Conservation (phyloP, 2,888 invertebrate genomes). For the Harpalus rufipes region DNA sequence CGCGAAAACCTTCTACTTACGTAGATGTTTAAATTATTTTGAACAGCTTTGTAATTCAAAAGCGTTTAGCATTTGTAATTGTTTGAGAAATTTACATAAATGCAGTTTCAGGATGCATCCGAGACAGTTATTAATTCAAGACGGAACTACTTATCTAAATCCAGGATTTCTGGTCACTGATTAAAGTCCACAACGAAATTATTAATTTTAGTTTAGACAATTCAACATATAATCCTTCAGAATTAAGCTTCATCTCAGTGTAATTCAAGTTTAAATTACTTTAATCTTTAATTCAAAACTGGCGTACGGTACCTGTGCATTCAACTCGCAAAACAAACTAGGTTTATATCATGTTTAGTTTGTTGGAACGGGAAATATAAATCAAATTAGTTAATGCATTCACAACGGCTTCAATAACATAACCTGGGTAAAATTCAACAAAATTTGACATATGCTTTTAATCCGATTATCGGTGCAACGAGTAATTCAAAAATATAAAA, state of each 20-base stretch:
- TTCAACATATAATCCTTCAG: neutral
- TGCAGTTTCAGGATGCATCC: neutral
- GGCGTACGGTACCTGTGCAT: neutral
- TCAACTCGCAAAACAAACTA: neutral
- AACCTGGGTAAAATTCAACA: neutral
- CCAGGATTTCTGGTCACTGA: neutral
- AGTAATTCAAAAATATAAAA: neutral
- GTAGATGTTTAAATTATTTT: too few species aligned
- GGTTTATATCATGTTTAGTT: neutral
- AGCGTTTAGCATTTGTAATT: too few species aligned
- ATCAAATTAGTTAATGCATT: neutral
- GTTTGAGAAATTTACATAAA: too few species aligned
- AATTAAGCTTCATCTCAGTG: neutral
- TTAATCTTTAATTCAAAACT: neutral
- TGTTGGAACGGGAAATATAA: neutral
- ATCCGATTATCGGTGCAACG: neutral
- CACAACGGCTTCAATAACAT: neutral
- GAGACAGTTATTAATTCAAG: neutral
- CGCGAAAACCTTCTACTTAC: too few species aligned
- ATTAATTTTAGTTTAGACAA: neutral
- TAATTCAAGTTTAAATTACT: slow-evolving; percentile 4
- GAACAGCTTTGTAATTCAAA: too few species aligned
- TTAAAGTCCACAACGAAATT: neutral
- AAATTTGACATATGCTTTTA: neutral
- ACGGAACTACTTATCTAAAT: neutral